phyloP scores from a whole-genome alignment of 1,140 invertebrate genomes.

The Dinoponera quadriceps region DNA sequence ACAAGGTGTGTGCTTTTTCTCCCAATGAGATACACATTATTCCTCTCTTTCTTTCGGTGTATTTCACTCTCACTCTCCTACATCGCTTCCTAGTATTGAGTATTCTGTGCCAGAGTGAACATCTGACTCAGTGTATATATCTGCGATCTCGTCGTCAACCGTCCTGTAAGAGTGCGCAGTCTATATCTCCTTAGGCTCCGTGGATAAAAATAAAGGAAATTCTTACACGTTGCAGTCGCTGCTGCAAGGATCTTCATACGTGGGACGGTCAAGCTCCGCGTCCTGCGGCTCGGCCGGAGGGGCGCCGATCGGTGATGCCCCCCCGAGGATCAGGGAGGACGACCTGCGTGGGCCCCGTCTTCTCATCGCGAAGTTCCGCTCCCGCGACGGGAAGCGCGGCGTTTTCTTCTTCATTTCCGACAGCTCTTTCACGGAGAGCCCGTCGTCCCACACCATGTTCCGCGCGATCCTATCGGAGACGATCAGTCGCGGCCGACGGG shows the following conservation, averaged over 20 bases:
- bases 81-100: no score
- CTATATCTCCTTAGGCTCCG: no score
- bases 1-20: no score
- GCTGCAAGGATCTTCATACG: conserved; percentile 63
- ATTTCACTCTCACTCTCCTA: not conserved
- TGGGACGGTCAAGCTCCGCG: conserved; percentile 56
- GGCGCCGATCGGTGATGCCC: conserved; percentile 60
- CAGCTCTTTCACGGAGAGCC: conserved; percentile 83
- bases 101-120: no score
- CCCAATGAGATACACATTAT: no score
- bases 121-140: no score
- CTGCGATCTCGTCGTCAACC: no score
- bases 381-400: conserved; percentile 89
- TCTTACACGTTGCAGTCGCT: conserved; percentile 68
- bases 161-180: no score
- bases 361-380: conserved; percentile 88
- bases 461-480: conserved; percentile 26
- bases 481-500: not conserved
- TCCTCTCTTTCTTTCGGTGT: no score
- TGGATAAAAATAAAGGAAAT: not conserved
- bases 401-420: conserved; percentile 86
- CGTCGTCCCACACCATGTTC: conserved; percentile 82
- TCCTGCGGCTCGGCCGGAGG: conserved; percentile 58
- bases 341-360: conserved; percentile 77
- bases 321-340: conserved; percentile 61